These are phyloP conservation scores for Athrips mouffetella DNA, from an alignment of 2,888 invertebrate species.

Conservation along the genomic window DNA sequence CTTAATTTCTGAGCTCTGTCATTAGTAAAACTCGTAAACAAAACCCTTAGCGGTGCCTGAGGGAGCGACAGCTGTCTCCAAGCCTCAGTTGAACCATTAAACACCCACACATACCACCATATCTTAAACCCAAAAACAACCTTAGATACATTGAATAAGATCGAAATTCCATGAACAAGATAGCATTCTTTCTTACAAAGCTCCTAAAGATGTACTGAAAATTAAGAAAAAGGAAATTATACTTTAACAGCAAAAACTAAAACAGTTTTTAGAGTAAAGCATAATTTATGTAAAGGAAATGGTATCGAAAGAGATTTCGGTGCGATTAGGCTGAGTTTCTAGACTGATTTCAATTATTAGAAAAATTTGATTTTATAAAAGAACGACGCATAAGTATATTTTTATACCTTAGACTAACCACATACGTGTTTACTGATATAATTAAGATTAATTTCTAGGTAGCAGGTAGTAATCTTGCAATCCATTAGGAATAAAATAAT, in stretches of 20 bases:
- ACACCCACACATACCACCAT: conserved; percentile 56
- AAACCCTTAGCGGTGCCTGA: conserved; percentile 60
- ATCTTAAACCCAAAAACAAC: conserved; percentile 34
- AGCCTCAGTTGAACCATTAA: conserved; percentile 64
- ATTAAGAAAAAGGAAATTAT: conserved; percentile 32
- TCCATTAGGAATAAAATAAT: too few relatives aligned
- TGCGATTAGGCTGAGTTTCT: conserved; percentile 32
- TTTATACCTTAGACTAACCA: too few relatives aligned
- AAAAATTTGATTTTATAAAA: neutral
- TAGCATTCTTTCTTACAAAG: conserved; percentile 21
- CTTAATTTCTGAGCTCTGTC: conserved; percentile 43
- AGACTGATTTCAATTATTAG: neutral
- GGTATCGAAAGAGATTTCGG: conserved; percentile 50
- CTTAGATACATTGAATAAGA: conserved; percentile 20
- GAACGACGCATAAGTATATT: too few relatives aligned
- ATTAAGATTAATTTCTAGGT: too few relatives aligned
- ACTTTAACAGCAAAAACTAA: conserved; percentile 27
- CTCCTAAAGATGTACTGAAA: conserved; percentile 18
- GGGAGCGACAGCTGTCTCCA: conserved; percentile 74
- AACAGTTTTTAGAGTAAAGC: conserved; percentile 29
- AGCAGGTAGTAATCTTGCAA: too few relatives aligned
- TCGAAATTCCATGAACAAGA: conserved; percentile 21
- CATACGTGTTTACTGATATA: too few relatives aligned
- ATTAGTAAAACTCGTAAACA: conserved; percentile 70
- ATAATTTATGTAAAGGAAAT: conserved; percentile 42